Percentiles rank a stretch among this genome's conserved stretches.
Conservation (phyloP, 2,888 invertebrate genomes). For the Dynastes maya region DNA sequence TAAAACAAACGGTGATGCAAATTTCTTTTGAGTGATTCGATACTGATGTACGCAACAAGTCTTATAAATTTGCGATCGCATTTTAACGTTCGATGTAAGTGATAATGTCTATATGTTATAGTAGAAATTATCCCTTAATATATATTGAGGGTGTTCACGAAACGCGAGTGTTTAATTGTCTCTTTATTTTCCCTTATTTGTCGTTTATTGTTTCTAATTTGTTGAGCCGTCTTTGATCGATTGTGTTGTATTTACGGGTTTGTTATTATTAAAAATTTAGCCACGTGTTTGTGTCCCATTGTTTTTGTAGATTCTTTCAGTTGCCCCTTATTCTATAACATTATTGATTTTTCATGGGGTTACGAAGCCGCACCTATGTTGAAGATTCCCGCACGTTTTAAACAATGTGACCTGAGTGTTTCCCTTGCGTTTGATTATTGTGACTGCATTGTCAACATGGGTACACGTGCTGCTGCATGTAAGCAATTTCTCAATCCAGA, state of each 20-base stretch:
- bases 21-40: constrained; percentile 25
- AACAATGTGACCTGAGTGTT: constrained; percentile 72
- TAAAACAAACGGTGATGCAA: constrained; percentile 39
- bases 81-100: constrained; percentile 64
- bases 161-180: constrained; percentile 56
- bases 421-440: constrained; percentile 73
- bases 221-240: constrained; percentile 64
- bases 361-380: constrained; percentile 71
- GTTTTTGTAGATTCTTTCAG: constrained; percentile 68
- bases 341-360: constrained; percentile 70
- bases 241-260: constrained; percentile 61
- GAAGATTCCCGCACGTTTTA: constrained; percentile 72
- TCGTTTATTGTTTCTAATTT: constrained; percentile 5
- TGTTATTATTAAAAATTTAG: constrained; percentile 60
- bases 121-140: constrained; percentile 45
- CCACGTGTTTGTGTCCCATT: constrained; percentile 67
- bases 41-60: constrained; percentile 64
- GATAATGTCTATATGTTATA: constrained; percentile 54
- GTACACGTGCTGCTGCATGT: constrained; percentile 95
- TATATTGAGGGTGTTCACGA: constrained; percentile 54
- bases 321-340: constrained; percentile 68
- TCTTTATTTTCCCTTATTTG: background rate
- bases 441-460: constrained; percentile 82
- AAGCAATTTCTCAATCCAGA: constrained; percentile 72
- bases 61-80: constrained; percentile 66